A percentile compares a stretch with the other conserved stretches of the same genome.
These are phyloP conservation scores for Sandelia bainsii DNA, from an alignment of 2,797 vertebrate genomes.

Conservation along the genomic window DNA sequence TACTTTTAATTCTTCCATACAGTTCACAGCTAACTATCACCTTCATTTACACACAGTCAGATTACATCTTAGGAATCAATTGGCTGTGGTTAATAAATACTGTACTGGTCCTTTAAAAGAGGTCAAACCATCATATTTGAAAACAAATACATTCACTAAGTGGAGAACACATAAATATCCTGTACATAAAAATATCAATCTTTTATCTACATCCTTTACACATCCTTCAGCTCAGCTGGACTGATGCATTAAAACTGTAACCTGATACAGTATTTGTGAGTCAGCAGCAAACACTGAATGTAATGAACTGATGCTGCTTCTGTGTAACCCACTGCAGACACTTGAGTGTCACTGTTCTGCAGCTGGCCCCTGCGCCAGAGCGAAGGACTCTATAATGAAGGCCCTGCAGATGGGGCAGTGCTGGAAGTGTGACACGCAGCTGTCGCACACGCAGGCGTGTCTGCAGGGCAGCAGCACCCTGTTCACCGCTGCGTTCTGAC, in stretches of 20 bases:
- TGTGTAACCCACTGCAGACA: not conserved
- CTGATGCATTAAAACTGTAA: not conserved
- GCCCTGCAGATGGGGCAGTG: slow-evolving; percentile 96
- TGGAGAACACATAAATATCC: not conserved
- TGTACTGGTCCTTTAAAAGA: not conserved
- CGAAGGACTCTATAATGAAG: slow-evolving; percentile 92
- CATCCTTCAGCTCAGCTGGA: not conserved
- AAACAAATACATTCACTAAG: not conserved
- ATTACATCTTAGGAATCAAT: not conserved
- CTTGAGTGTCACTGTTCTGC: not conserved
- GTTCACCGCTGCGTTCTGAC: slow-evolving; percentile 93
- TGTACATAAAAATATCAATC: not conserved
- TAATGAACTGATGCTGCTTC: too few relatives aligned
- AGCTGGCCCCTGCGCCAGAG: slow-evolving; percentile 68
- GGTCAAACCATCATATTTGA: not conserved
- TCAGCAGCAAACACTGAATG: too few relatives aligned
- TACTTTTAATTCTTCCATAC: not conserved
- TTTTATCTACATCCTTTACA: not conserved
- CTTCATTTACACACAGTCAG: not conserved
- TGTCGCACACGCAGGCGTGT: slow-evolving; percentile 92
- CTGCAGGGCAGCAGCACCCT: slow-evolving; percentile 94
- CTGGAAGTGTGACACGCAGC: slow-evolving; percentile 89
- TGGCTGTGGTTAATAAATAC: slow-evolving; percentile 12
- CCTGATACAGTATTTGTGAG: not conserved
- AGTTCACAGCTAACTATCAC: not conserved